These are phyloP conservation scores for Lagopus muta DNA, from an alignment of 2,113 vertebrate species.

Conservation along the genomic window DNA sequence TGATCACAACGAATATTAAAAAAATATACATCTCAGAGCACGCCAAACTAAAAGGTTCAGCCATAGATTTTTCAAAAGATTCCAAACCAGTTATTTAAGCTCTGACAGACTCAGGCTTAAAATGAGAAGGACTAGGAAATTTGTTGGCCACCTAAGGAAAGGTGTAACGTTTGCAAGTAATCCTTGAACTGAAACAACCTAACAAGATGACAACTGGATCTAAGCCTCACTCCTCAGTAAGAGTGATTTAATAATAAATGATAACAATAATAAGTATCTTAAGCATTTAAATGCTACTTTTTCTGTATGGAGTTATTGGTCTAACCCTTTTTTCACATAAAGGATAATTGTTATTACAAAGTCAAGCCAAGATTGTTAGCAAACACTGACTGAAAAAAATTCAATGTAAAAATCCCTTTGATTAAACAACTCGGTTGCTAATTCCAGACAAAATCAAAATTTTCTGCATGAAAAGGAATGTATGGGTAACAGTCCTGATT, in stretches of 20 bases:
- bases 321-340: background rate
- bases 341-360: background rate
- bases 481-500: background rate
- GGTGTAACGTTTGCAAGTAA: background rate
- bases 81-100: background rate
- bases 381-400: background rate
- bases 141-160: background rate
- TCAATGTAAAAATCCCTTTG: background rate
- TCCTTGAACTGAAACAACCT: background rate
- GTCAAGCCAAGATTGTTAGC: background rate
- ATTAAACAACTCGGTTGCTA: background rate
- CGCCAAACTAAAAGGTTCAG: background rate
- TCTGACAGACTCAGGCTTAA: background rate
- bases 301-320: background rate
- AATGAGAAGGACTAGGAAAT: background rate
- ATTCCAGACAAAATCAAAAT: background rate
- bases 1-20: background rate
- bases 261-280: too few species aligned
- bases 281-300: background rate
- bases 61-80: background rate
- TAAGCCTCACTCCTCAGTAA: too few species aligned
- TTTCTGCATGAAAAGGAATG: background rate
- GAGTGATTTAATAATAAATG: too few species aligned
- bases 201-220: background rate
- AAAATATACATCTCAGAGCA: background rate